Base-by-base conservation (phyloP, 1,140 invertebrate species). In the Nomia melanderi region DNA sequence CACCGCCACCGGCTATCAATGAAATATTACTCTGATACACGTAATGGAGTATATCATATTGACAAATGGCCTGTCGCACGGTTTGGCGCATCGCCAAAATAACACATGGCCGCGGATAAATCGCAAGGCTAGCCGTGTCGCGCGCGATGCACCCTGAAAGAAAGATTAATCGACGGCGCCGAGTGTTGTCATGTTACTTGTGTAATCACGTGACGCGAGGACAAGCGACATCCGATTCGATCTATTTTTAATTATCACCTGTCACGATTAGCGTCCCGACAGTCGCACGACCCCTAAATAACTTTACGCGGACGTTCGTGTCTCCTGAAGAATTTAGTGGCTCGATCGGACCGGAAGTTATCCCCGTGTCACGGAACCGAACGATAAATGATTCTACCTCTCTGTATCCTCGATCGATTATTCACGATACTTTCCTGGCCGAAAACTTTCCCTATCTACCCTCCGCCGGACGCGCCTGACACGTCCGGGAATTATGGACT, bases 141-240 rank as follows among this genome's bases (percentile, higher is more conserved):
- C 23, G 33, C 17, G 27, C 20, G n/a, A n/a, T 20, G 31, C n/a
- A 17, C 36, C n/a, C 29, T 60, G 56, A 71, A 71, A 71, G 27
- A 60, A 60, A 47, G 67, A 71, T 71, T 60, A 71, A 67, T 67
- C 31, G 50, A 8, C 11, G 17, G 7, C 62, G n/a, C 63, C 41
- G 44, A n/a, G 31, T 50, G 17, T 9, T 25, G 29, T 12, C 12
- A 36, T n/a, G 20, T 27, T 50, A 12, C 6, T 54, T 31, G 31
- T 31, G 23, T 56, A 56, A 56, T 67, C 27, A 39, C 23, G 7
- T 11, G 50, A 8, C 11, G 41, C 23, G 5, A 8, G 4, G 14
- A 12, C 11, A n/a, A 27, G 11, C 14, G 7, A 1, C 62, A 17
- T 39, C 11, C 63, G 29, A 2, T 20, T 50, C n/a, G 4, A 20